phyloP scores from a whole-genome alignment of 2,113 vertebrate species.

The Micromys minutus region DNA sequence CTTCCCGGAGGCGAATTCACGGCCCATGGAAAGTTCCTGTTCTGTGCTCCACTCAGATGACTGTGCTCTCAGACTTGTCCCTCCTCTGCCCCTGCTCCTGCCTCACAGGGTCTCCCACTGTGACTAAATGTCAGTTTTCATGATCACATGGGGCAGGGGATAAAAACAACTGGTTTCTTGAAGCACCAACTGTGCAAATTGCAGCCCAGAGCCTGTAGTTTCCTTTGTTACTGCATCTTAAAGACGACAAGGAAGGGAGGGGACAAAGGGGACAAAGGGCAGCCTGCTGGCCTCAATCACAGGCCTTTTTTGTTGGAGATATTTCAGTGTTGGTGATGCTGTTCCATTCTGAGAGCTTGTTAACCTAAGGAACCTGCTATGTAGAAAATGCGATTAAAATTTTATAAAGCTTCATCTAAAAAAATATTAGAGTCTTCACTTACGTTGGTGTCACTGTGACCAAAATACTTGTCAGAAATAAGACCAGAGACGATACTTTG shows the following conservation, averaged over 20 bases:
- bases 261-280: neutral
- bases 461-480: neutral
- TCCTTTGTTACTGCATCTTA: neutral
- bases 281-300: neutral
- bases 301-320: neutral
- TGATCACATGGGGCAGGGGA: neutral
- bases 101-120: neutral
- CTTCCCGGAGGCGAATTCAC: slow-evolving; percentile 48
- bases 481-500: neutral
- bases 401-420: neutral
- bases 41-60: neutral
- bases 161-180: neutral
- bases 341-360: neutral
- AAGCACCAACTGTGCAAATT: neutral
- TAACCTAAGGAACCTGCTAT: neutral
- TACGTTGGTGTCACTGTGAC: neutral
- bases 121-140: slow-evolving; percentile 51
- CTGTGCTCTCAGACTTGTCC: neutral
- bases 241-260: neutral
- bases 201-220: neutral
- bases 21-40: slow-evolving; percentile 35
- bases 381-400: neutral
- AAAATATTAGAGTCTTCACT: neutral
- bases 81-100: slow-evolving; percentile 23
- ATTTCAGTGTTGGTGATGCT: neutral